These are phyloP conservation scores for Agrotis clavis DNA, from an alignment of 2,888 invertebrate species.

Conservation along the genomic window DNA sequence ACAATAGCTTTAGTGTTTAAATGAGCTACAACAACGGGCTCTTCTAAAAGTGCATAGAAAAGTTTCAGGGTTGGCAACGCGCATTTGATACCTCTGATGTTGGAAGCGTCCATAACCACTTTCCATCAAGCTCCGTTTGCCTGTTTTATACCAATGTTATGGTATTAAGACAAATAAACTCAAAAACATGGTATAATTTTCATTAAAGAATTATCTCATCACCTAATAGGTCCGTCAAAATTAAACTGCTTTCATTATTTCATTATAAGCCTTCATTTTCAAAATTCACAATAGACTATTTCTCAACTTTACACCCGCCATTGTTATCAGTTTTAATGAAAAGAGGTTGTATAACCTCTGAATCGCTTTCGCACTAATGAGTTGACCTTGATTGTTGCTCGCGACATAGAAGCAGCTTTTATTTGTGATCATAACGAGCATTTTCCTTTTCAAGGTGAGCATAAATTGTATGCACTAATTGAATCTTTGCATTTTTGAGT, in stretches of 20 bases:
- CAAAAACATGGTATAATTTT: too few species aligned
- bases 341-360: constrained; percentile 49
- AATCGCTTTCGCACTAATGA: constrained; percentile 64
- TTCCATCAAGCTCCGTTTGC: too few species aligned
- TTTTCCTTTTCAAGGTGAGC: constrained; percentile 49
- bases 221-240: neutral
- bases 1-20: too few species aligned
- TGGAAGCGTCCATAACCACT: too few species aligned
- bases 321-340: constrained; percentile 64
- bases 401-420: constrained; percentile 37
- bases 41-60: too few species aligned
- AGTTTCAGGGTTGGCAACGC: too few species aligned
- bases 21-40: too few species aligned
- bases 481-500: constrained; percentile 29
- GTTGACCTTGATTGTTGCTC: constrained; percentile 58
- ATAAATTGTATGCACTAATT: constrained; percentile 37
- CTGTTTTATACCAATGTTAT: too few species aligned
- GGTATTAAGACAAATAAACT: too few species aligned
- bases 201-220: too few species aligned
- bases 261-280: constrained; percentile 32
- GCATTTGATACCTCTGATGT: too few species aligned
- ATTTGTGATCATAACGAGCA: constrained; percentile 51
- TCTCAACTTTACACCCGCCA: constrained; percentile 51
- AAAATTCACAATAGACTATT: constrained; percentile 54
- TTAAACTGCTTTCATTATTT: neutral